Percentiles rank a stretch among this genome's conserved stretches.
Conservation (phyloP, 2,797 vertebrate genomes). For the Sebastes matsubarae region DNA sequence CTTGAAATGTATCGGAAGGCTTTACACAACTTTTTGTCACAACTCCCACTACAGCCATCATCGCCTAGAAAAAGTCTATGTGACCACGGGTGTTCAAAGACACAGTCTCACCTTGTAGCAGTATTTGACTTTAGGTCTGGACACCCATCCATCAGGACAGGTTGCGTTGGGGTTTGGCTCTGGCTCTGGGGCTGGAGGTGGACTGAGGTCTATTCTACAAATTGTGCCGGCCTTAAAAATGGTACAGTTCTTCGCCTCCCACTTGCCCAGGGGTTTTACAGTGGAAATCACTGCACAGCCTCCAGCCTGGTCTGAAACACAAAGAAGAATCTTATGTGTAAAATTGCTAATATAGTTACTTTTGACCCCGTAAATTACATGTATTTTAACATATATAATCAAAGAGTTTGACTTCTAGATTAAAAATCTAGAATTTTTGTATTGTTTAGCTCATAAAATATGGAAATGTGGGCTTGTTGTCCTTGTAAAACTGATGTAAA, state of each 20-base stretch:
- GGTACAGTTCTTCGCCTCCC: slow-evolving; percentile 90
- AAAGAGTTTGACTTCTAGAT: not conserved
- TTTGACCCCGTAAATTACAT: not conserved
- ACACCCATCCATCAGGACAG: slow-evolving; percentile 89
- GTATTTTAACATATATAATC: not conserved
- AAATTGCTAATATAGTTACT: not conserved
- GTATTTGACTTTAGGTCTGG: slow-evolving; percentile 72
- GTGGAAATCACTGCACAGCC: slow-evolving; percentile 90
- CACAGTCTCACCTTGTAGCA: slow-evolving; percentile 86
- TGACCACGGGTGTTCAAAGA: not conserved
- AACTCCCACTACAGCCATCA: not conserved
- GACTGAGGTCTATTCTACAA: slow-evolving; percentile 85
- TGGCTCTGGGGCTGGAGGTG: slow-evolving; percentile 74
- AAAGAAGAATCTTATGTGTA: not conserved
- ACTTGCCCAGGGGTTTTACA: slow-evolving; percentile 85
- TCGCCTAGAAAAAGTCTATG: not conserved
- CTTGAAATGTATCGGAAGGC: not conserved
- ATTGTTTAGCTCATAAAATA: not conserved
- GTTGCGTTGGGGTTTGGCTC: slow-evolving; percentile 74
- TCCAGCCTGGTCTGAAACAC: slow-evolving; percentile 79
- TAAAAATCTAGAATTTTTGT: not conserved
- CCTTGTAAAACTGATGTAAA: not conserved
- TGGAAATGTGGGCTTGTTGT: not conserved
- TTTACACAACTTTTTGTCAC: not conserved
- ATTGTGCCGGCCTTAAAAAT: slow-evolving; percentile 89